A percentile compares a stretch with the other conserved stretches of the same genome.
Conservation (phyloP, 2,797 vertebrate species). For the Artibeus lituratus region DNA sequence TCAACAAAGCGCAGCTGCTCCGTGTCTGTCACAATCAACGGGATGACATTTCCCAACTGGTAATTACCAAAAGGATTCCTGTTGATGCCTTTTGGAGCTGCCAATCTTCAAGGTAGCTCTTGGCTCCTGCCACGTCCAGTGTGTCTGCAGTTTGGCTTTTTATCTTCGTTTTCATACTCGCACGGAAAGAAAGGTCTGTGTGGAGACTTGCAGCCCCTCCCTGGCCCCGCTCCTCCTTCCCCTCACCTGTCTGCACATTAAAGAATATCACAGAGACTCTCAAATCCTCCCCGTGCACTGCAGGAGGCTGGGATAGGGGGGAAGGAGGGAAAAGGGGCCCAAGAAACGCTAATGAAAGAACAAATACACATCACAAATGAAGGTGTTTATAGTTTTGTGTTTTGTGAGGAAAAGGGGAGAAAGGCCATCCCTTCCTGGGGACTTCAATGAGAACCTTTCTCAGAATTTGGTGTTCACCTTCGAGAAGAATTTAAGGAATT, state of each 20-base stretch:
- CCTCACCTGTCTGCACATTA: slow-evolving; percentile 41
- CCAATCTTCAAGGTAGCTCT: slow-evolving; percentile 75
- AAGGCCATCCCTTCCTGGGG: not conserved
- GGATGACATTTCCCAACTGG: slow-evolving; percentile 80
- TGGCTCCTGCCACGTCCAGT: slow-evolving; percentile 73
- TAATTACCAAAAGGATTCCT: slow-evolving; percentile 80
- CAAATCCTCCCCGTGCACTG: slow-evolving; percentile 55
- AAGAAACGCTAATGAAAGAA: not conserved
- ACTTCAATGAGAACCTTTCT: not conserved
- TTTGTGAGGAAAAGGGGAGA: not conserved
- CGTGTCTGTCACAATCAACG: slow-evolving; percentile 78
- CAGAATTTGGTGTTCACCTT: not conserved
- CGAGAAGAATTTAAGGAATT: slow-evolving; percentile 24
- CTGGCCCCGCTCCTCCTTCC: not conserved
- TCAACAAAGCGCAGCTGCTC: slow-evolving; percentile 79
- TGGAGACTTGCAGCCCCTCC: slow-evolving; percentile 74
- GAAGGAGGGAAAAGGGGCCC: not conserved
- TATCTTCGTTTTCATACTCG: slow-evolving; percentile 77
- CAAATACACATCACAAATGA: not conserved
- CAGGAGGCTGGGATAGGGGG: not conserved
- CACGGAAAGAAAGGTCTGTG: slow-evolving; percentile 77
- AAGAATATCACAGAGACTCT: slow-evolving; percentile 61
- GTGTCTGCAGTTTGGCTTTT: slow-evolving; percentile 78
- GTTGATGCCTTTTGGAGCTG: slow-evolving; percentile 80
- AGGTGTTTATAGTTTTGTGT: not conserved